These are phyloP conservation scores for Astatoreochromis straeleni DNA, from an alignment of 2,113 vertebrate genomes.

Conservation along the genomic window DNA sequence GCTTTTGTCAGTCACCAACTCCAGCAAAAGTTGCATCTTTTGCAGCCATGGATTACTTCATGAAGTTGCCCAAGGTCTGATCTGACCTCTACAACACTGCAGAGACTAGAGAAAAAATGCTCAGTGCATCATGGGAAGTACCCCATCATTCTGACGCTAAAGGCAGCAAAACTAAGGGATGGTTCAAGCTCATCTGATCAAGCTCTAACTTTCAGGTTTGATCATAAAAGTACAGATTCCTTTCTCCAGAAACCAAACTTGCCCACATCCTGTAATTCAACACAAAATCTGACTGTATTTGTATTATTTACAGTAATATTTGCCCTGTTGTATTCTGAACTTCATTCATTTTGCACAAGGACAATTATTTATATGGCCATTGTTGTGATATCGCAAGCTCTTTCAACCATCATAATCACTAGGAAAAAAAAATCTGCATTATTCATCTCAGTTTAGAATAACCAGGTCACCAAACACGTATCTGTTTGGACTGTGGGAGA, in stretches of 20 bases:
- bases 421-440: background rate
- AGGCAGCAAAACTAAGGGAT: background rate
- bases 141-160: background rate
- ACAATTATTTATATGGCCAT: background rate
- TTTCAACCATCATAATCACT: background rate
- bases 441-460: background rate
- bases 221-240: background rate
- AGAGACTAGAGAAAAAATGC: too few relatives aligned
- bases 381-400: background rate
- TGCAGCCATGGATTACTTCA: too few relatives aligned
- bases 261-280: background rate
- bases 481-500: background rate
- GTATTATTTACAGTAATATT: background rate
- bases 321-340: background rate
- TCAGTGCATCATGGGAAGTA: background rate
- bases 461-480: background rate
- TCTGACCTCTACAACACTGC: too few relatives aligned
- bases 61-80: too few relatives aligned
- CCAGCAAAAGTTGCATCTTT: too few relatives aligned
- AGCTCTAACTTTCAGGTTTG: background rate
- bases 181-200: background rate
- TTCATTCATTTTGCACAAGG: background rate
- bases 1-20: too few relatives aligned
- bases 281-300: background rate
- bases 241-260: background rate